phyloP scores from a whole-genome alignment of 2,888 invertebrate species.

The Prosapia bicincta region DNA sequence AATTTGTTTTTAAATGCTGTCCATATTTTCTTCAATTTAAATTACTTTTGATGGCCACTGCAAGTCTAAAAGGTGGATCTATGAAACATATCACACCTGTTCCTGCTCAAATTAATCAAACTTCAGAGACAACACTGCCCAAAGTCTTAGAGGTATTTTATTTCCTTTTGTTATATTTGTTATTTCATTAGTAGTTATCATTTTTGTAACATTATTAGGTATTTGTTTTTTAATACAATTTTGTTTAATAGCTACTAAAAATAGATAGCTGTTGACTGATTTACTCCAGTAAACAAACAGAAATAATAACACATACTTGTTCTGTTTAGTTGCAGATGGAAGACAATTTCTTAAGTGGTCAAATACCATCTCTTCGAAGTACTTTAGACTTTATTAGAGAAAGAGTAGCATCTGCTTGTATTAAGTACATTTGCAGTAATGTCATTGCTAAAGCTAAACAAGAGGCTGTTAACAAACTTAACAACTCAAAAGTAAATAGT shows the following conservation, averaged over 20 bases:
- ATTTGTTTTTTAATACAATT: too few species aligned
- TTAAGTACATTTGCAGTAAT: conserved; percentile 30
- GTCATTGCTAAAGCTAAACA: conserved; percentile 28
- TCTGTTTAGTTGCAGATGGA: conserved; percentile 31
- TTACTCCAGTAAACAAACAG: too few species aligned
- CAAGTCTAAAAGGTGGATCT: background rate
- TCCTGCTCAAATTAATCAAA: background rate
- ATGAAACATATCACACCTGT: conserved; percentile 19
- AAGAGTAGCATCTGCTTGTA: conserved; percentile 31
- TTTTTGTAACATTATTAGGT: too few species aligned
- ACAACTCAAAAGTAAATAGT: background rate
- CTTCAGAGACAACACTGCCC: background rate
- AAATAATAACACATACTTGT: too few species aligned
- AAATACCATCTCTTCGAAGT: conserved; percentile 27
- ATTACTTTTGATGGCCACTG: background rate
- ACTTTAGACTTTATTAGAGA: conserved; percentile 32
- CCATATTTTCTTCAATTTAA: conserved; percentile 10
- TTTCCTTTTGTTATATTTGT: background rate
- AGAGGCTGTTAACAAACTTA: conserved; percentile 11
- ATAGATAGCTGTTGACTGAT: too few species aligned
- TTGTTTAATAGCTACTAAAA: too few species aligned
- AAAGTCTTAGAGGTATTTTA: conserved; percentile 15
- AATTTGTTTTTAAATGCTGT: conserved; percentile 14
- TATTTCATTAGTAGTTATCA: background rate
- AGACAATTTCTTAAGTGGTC: conserved; percentile 31